A percentile compares a stretch with the other conserved stretches of the same genome.
These are phyloP conservation scores for Hedychridium roseum DNA, from an alignment of 2,888 invertebrate genomes.

Conservation along the genomic window DNA sequence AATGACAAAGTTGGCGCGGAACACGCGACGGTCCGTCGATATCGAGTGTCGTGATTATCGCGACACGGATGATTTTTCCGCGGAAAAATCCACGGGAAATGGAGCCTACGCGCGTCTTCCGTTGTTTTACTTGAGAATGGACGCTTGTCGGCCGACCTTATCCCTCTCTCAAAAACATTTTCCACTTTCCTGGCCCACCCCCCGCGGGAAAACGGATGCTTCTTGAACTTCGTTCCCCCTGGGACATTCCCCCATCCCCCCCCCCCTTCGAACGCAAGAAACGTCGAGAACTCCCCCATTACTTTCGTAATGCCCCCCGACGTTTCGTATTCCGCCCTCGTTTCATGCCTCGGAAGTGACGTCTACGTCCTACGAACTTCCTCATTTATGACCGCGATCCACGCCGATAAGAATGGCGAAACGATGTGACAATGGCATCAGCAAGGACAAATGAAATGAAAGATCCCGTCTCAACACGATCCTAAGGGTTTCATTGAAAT, in stretches of 20 bases:
- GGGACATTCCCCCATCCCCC: too few relatives aligned
- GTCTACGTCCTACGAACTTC: conserved; percentile 15
- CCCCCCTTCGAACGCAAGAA: conserved; percentile 27
- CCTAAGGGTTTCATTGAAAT: too few relatives aligned
- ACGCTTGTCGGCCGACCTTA: conserved; percentile 16
- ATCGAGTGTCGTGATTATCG: too few relatives aligned
- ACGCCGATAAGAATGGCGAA: too few relatives aligned
- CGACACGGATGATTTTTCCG: too few relatives aligned
- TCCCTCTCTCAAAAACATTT: conserved; percentile 33
- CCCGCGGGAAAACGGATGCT: conserved; percentile 21
- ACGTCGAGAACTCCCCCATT: conserved; percentile 10
- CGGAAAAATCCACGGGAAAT: too few relatives aligned
- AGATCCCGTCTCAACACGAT: too few relatives aligned
- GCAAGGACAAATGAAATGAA: too few relatives aligned
- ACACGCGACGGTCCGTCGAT: too few relatives aligned
- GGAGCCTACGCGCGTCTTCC: conserved; percentile 7
- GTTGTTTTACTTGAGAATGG: conserved; percentile 11
- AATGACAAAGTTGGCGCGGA: too few relatives aligned
- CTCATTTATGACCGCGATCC: conserved; percentile 22
- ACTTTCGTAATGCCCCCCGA: conserved; percentile 24
- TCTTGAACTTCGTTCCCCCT: conserved; percentile 26
- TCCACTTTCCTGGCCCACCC: conserved; percentile 19
- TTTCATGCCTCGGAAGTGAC: conserved; percentile 26
- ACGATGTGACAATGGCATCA: too few relatives aligned
- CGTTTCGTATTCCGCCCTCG: conserved; percentile 35